Base-by-base conservation (phyloP, 1,140 invertebrate genomes). In the Aphidius ervi region DNA sequence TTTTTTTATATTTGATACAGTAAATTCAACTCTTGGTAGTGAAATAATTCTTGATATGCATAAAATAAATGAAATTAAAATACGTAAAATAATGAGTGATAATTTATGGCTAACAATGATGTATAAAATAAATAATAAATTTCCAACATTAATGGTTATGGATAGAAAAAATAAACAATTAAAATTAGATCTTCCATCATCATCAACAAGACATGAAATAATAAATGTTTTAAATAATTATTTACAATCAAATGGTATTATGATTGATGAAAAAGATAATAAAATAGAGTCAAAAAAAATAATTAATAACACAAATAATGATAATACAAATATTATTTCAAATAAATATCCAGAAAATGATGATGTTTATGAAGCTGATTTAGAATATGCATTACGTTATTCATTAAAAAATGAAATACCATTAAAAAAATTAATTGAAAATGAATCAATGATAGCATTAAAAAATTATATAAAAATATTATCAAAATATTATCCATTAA, bases 361-460 rank as follows among this genome's bases (percentile, higher is more conserved):
- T 70, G 68, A 78, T 8, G 80, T 94, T 1, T 94, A 89, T 72
- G 91, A 94, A 79, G 82, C 86, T 56, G 95, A 98, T 77, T 74
- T 98, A 50, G 92, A 96, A 77, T 90, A 87, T 70, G 88, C 91
- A 0, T 68, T 97, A 9, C 83, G 86, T 66, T 92, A 90, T 71
- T 87, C 88, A 9, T 81, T 97, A 6, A 83, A 83, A 63, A 88
- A 92, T 67, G 95, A 98, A 82, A 84, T 98, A 8, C 79, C 86
- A 8, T 80, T 87, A 57, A 79, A 83, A 48, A 87, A 87, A 74
- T 68, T 69, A 41, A 88, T 97, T 55, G 77, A 80, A 37, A 90
- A 87, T 2, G 86, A 90, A 61, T 81, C 85, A 50, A 71, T 95
- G 46, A 67, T 78, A 56, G 90, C 92, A 1, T 77, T 97, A 5